A percentile compares a stretch with the other conserved stretches of the same genome.
Evolutionary conservation across 1,140 invertebrate genomes (phyloP).

Genomic region (Drosophila lowei): DNA sequence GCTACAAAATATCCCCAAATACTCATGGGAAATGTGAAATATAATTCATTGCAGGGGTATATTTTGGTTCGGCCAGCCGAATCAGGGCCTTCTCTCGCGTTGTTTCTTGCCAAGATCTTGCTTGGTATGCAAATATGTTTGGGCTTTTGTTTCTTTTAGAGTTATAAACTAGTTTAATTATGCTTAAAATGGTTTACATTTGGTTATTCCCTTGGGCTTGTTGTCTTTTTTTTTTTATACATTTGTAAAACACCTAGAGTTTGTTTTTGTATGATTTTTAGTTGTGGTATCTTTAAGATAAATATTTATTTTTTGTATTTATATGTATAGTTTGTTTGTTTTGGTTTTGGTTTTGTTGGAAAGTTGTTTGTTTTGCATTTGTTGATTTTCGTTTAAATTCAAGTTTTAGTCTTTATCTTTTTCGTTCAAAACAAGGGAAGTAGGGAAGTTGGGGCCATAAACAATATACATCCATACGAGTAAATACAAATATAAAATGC

Average conservation of each 20-base stretch:
- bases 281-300: slow-evolving; percentile 58
- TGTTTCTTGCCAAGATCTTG: slow-evolving; percentile 8
- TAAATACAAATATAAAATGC: slow-evolving; percentile 27
- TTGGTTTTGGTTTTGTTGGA: slow-evolving; percentile 48
- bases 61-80: slow-evolving; percentile 28
- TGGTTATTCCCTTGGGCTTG: slow-evolving; percentile 17
- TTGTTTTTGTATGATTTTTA: slow-evolving; percentile 38
- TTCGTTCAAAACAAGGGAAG: slow-evolving; percentile 68
- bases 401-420: slow-evolving; percentile 77
- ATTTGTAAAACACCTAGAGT: slow-evolving; percentile 77
- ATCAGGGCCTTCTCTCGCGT: slow-evolving; percentile 7
- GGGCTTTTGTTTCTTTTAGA: background rate
- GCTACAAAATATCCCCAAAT: no score
- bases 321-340: slow-evolving; percentile 35
- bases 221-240: slow-evolving; percentile 40
- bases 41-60: slow-evolving; percentile 29
- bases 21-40: no score
- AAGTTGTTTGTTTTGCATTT: slow-evolving; percentile 46
- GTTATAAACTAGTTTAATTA: slow-evolving; percentile 60
- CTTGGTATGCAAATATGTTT: slow-evolving; percentile 8
- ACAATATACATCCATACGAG: slow-evolving; percentile 18
- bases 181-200: slow-evolving; percentile 52
- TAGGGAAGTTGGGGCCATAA: slow-evolving; percentile 35
- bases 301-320: slow-evolving; percentile 45
- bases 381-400: slow-evolving; percentile 64